phyloP scores from a whole-genome alignment of 2,797 vertebrate species.

The Melanogrammus aeglefinus region DNA sequence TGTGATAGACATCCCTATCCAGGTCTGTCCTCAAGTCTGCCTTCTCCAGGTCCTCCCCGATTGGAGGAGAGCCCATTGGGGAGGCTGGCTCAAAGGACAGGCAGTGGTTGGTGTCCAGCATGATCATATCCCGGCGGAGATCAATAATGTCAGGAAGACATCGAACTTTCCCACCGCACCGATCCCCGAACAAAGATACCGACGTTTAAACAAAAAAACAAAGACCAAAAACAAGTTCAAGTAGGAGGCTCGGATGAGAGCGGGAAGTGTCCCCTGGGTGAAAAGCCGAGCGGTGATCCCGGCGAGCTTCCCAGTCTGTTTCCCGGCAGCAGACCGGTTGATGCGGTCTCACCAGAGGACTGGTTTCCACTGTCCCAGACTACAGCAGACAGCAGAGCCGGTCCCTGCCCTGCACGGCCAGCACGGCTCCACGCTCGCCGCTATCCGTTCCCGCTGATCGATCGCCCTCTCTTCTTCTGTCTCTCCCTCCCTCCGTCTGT shows the following conservation, averaged over 20 bases:
- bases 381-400: no score
- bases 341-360: not conserved
- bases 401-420: no score
- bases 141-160: constrained; percentile 31
- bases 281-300: not conserved
- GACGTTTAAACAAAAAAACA: not conserved
- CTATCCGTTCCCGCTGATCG: constrained; percentile 32
- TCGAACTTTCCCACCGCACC: not conserved
- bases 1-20: constrained; percentile 74
- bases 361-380: not conserved
- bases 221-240: not conserved
- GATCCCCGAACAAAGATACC: not conserved
- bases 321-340: not conserved
- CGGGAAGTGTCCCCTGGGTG: no score
- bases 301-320: not conserved
- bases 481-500: constrained; percentile 26
- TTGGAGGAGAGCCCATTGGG: constrained; percentile 68
- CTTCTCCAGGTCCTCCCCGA: constrained; percentile 68
- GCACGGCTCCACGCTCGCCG: not conserved
- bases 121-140: constrained; percentile 55
- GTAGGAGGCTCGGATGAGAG: not conserved
- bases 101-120: constrained; percentile 79
- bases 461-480: constrained; percentile 36
- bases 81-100: constrained; percentile 66
- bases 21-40: constrained; percentile 60